Evolutionary conservation across 1,140 invertebrate genomes (phyloP).

Genomic region (Nomia melanderi): DNA sequence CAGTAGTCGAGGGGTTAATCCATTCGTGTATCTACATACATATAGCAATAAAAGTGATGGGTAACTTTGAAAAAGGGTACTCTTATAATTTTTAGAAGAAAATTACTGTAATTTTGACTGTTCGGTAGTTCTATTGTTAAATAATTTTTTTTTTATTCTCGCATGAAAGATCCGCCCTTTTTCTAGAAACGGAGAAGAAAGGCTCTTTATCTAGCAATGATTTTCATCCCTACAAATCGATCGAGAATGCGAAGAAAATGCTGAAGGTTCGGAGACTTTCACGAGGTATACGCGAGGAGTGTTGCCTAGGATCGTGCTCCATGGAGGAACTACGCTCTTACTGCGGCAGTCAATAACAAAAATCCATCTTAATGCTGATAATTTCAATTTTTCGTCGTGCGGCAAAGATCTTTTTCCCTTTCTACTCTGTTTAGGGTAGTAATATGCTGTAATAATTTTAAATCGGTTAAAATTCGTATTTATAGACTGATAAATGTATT

Average conservation of each 20-base stretch:
- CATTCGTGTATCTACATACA: no score
- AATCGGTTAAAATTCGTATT: not conserved
- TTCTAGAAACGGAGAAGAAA: constrained; percentile 75
- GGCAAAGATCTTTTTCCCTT: not conserved
- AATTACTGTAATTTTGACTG: no score
- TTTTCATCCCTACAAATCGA: constrained; percentile 69
- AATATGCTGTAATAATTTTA: not conserved
- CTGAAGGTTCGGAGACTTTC: constrained; percentile 71
- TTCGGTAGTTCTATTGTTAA: no score
- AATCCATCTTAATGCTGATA: no score
- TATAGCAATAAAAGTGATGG: no score
- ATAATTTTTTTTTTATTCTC: no score
- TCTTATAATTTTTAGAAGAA: no score
- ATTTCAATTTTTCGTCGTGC: not conserved
- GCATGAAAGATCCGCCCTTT: constrained; percentile 2
- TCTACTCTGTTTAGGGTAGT: not conserved
- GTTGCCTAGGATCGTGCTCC: constrained; percentile 78
- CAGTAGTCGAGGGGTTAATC: no score
- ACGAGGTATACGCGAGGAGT: constrained; percentile 80
- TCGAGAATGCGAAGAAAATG: constrained; percentile 70
- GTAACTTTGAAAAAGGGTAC: no score
- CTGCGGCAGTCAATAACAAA: constrained; percentile 65
- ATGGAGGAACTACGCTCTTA: constrained; percentile 77
- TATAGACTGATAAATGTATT: not conserved
- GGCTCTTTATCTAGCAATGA: constrained; percentile 68